These are phyloP conservation scores for Notechis scutatus DNA, from an alignment of 2,113 vertebrate species.

Conservation along the genomic window DNA sequence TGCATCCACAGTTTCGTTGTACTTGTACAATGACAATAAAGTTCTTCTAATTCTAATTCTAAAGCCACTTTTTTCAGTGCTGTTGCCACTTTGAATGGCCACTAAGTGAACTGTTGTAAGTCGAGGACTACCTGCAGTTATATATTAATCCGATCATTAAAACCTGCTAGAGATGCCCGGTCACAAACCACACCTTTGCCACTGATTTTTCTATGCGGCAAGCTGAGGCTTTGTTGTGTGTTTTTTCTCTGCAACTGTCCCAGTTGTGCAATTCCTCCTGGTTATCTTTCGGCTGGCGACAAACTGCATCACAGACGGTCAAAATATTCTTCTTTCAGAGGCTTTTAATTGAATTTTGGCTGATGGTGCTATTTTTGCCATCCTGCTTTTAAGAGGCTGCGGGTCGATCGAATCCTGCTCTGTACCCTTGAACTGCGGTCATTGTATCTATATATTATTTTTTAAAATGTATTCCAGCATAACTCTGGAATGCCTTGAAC, in stretches of 20 bases:
- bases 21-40: too few relatives aligned
- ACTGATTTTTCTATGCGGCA: not conserved
- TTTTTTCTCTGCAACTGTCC: not conserved
- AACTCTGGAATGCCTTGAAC: too few relatives aligned
- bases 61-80: too few relatives aligned
- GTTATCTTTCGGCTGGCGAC: not conserved
- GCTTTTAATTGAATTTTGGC: not conserved
- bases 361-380: not conserved
- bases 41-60: too few relatives aligned
- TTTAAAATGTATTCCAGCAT: too few relatives aligned
- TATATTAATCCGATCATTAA: not conserved
- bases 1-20: too few relatives aligned
- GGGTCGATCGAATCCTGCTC: not conserved
- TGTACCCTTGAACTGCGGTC: not conserved
- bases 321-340: not conserved
- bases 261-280: not conserved
- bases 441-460: not conserved
- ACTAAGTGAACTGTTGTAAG: too few relatives aligned
- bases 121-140: not conserved
- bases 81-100: too few relatives aligned
- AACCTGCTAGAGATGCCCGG: not conserved
- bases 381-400: not conserved
- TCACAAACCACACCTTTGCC: not conserved
- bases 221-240: not conserved
- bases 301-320: not conserved